Evolutionary conservation across 2,888 invertebrate genomes (phyloP), one percentile per base, ranked within the genome.

Genomic region (Aleiodes testaceus): DNA sequence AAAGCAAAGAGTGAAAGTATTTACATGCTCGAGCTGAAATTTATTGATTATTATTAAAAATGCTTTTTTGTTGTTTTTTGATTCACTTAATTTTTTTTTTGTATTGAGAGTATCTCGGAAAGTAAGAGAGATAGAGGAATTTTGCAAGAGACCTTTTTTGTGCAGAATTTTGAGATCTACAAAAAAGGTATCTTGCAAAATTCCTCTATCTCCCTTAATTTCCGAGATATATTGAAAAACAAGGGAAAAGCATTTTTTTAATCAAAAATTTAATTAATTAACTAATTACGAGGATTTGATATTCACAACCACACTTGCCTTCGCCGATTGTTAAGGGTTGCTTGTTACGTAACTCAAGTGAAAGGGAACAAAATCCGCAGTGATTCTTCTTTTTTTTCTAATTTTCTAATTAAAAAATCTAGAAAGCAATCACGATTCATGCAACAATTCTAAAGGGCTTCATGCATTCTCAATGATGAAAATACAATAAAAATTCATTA

Each of bases 311-410:
- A 82, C 84, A 87, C 82, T 86, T 87, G 87, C 87, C 87, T 86
- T 87, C 79, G 84, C 85, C 86, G 85, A 87, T 85, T 82, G 79
- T 77, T 74, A 82, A 77, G 81, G 79, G 83, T 87, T 85, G 87
- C 87, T 87, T 86, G 85, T 84, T 81, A 79, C 77, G 72, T 49
- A 36, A 55, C 20, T 65, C 14, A 70, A 63, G 6, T 36, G 5
- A 36, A 36, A 36, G n/a, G n/a, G n/a, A 36, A 36, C 6, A 9
- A 36, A 47, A 44, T 63, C 59, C 22, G 66, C 22, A 59, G 18
- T 55, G 59, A 66, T 47, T 61, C 18, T 30, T 12, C 42, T 45
- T 44, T 9, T 42, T 52, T 26, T n/a, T 53, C 36, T 53, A 45
- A 16, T 22, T 64, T 44, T n/a, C 20, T 3, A 11, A 42, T 20